Evolutionary conservation across 1,140 invertebrate species (phyloP), one percentile per base, ranked within the genome.

Genomic region (Drosophila arizonae): DNA sequence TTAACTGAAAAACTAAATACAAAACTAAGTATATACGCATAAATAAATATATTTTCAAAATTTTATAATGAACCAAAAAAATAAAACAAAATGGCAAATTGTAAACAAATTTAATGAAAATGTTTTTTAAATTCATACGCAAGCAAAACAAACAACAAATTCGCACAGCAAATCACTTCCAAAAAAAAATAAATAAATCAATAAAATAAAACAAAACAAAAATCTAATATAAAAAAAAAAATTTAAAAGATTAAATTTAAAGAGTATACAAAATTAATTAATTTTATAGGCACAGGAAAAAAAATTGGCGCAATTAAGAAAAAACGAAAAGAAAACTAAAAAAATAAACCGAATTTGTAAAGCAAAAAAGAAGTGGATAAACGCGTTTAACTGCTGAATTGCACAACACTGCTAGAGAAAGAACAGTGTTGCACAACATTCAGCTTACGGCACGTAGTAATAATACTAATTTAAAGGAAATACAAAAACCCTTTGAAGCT

Each of bases 101-200:
- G 81, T 75, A 89, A 88, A 87, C 75, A 88, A 85, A 90, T 85
- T 84, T 54, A 88, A 77, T 63, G 57, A 78, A 71, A 78, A 88
- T 54, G 85, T 89, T 89, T 88, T 88, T 90, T 80, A 88, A 87
- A 87, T 87, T 88, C 84, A 87, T 87, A 87, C 73, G 79, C 79
- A 87, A 87, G 61, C 54, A 78, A 58, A 50, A 75, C 81, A 66
- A 64, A 79, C 71, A 87, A 88, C 77, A 79, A 84, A 76, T 84
- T 89, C 81, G 78, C 81, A 89, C 85, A 85, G 78, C 65, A 89
- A 88, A 89, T 89, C 80, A 89, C 85, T 89, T 89, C 85, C 80
- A 89, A 72, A 72, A 74, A 61, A 26, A 13, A 58, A 8, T 17
- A 17, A 17, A 17, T 17, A 6, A 24, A 54, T 17, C n/a, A n/a